Conservation (phyloP, 2,113 vertebrate species). For the Sander vitreus region DNA sequence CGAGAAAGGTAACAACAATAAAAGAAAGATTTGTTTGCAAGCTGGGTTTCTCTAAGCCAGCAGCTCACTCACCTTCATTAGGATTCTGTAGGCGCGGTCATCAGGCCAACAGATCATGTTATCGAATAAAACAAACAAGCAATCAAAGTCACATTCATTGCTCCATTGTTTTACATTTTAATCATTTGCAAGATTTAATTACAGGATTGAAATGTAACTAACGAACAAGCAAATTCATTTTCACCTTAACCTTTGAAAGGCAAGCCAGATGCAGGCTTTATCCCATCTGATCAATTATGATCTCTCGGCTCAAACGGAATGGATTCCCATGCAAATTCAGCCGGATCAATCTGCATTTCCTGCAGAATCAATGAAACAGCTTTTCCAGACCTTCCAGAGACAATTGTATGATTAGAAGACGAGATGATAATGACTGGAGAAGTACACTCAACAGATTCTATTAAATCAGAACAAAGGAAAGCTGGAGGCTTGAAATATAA, state of each 20-base stretch:
- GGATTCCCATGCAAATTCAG: conserved; percentile 82
- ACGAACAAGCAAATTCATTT: conserved; percentile 83
- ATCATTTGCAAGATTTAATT: conserved; percentile 77
- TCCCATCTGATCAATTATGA: conserved; percentile 78
- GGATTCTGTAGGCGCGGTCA: conserved; percentile 43
- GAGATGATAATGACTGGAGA: conserved; percentile 54
- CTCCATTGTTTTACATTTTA: conserved; percentile 79
- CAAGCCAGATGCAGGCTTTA: conserved; percentile 62
- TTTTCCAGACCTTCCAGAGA: conserved; percentile 51
- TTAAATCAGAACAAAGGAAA: conserved; percentile 71
- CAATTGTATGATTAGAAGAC: conserved; percentile 64
- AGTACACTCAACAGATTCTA: conserved; percentile 65
- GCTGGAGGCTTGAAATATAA: conserved; percentile 37
- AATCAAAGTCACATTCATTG: conserved; percentile 79
- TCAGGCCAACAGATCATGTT: conserved; percentile 57
- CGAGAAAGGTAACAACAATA: conserved; percentile 4
- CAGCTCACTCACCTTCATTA: conserved; percentile 54
- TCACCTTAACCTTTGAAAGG: conserved; percentile 80
- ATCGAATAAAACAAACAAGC: conserved; percentile 57
- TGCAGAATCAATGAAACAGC: conserved; percentile 69
- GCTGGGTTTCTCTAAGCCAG: not conserved
- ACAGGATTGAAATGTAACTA: conserved; percentile 74
- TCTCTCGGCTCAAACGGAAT: conserved; percentile 67
- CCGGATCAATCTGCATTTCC: conserved; percentile 70
- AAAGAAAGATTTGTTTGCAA: not conserved